Evolutionary conservation across 2,797 vertebrate genomes (phyloP).

Genomic region (Neomorphus geoffroyi): DNA sequence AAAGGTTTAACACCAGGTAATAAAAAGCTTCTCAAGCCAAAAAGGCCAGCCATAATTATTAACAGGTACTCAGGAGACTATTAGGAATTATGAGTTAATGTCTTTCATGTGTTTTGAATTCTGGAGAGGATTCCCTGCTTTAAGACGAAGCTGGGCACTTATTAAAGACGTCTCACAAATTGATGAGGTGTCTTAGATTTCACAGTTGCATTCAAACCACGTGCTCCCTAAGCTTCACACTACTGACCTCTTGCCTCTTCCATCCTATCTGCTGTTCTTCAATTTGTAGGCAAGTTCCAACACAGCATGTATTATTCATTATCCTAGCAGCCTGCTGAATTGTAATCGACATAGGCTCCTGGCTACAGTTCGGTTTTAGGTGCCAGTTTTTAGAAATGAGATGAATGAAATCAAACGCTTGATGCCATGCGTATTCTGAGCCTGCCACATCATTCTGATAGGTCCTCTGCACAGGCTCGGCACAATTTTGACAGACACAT

Average conservation of each 20-base stretch:
- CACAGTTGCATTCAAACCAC: slow-evolving; percentile 23
- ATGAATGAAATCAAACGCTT: not conserved
- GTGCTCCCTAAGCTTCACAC: not conserved
- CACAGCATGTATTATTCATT: not conserved
- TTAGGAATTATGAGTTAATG: slow-evolving; percentile 32
- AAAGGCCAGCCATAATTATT: slow-evolving; percentile 36
- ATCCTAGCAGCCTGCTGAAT: rapidly evolving
- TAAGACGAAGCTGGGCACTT: not conserved
- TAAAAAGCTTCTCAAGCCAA: slow-evolving; percentile 33
- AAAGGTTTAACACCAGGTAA: slow-evolving; percentile 12
- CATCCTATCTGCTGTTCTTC: not conserved
- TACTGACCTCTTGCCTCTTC: not conserved
- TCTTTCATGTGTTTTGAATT: slow-evolving; percentile 43
- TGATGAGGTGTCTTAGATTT: slow-evolving; percentile 17
- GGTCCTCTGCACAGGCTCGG: not conserved
- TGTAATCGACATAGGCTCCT: not conserved
- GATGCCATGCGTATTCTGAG: not conserved
- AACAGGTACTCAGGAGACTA: slow-evolving; percentile 45
- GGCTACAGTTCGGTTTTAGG: not conserved
- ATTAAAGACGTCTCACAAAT: slow-evolving; percentile 10
- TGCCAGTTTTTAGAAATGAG: not conserved
- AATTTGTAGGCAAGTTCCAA: not conserved
- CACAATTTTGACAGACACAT: not conserved
- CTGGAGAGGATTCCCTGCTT: not conserved
- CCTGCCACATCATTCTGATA: not conserved